Percentiles rank a stretch among this genome's conserved stretches.
These are phyloP conservation scores for Helarctos malayanus DNA, from an alignment of 2,797 vertebrate genomes.

Conservation along the genomic window DNA sequence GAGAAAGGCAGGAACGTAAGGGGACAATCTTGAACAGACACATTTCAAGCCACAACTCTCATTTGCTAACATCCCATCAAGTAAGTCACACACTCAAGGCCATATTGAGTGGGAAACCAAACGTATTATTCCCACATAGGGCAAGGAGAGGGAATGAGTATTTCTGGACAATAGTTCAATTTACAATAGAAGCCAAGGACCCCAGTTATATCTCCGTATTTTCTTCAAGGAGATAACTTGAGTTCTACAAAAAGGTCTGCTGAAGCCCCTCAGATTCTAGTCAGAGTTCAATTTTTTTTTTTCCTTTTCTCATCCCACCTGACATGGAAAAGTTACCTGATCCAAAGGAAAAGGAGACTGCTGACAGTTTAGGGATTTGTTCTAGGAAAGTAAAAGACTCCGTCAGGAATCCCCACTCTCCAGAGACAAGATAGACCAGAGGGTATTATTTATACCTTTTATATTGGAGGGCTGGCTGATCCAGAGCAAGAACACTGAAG, in stretches of 20 bases:
- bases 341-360: background rate
- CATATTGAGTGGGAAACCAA: background rate
- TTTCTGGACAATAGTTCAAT: background rate
- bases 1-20: background rate
- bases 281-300: background rate
- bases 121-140: background rate
- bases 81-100: background rate
- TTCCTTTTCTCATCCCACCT: background rate
- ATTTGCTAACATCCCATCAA: background rate
- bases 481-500: background rate
- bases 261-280: background rate
- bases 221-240: conserved; percentile 7
- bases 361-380: background rate
- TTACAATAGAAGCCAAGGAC: background rate
- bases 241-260: background rate
- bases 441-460: background rate
- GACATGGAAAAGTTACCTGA: background rate
- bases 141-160: background rate
- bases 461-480: background rate
- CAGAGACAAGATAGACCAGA: background rate
- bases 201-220: background rate
- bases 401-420: background rate
- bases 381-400: background rate
- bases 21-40: background rate
- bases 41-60: background rate